These are phyloP conservation scores for Steromphala cineraria DNA, from an alignment of 2,888 invertebrate species.

Conservation along the genomic window DNA sequence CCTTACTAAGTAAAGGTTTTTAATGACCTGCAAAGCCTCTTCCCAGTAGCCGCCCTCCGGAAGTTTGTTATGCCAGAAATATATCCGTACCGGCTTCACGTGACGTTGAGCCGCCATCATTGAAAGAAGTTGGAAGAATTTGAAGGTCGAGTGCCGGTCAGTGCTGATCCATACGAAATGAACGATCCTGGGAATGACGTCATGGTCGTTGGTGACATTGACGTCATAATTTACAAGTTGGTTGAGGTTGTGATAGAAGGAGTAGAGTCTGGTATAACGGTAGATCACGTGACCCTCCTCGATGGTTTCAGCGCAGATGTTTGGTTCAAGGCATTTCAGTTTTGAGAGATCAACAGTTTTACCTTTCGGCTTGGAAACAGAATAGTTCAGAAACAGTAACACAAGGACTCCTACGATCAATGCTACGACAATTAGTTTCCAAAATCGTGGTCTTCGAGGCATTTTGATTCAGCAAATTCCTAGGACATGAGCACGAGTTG, in stretches of 20 bases:
- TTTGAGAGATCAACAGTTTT: no score
- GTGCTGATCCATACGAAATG: not conserved
- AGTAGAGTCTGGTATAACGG: not conserved
- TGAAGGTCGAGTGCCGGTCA: not conserved
- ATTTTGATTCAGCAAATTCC: no score
- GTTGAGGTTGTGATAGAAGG: not conserved
- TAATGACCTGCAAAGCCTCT: not conserved
- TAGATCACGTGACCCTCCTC: not conserved
- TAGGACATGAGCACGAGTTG: no score
- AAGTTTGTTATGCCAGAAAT: not conserved
- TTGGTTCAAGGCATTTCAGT: not conserved
- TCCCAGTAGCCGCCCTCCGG: not conserved
- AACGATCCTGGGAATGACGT: not conserved
- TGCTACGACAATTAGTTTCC: no score
- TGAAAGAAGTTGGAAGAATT: not conserved
- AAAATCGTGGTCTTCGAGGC: no score
- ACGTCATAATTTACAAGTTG: not conserved
- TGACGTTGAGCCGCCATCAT: constrained; percentile 1
- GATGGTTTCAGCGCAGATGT: not conserved
- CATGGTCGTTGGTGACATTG: not conserved
- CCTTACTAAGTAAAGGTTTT: not conserved
- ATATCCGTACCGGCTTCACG: not conserved
- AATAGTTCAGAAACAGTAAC: no score
- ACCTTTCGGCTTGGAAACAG: no score
- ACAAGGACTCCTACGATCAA: no score